These are phyloP conservation scores for Aspidapion aeneum DNA, from an alignment of 2,888 invertebrate species.

Conservation along the genomic window DNA sequence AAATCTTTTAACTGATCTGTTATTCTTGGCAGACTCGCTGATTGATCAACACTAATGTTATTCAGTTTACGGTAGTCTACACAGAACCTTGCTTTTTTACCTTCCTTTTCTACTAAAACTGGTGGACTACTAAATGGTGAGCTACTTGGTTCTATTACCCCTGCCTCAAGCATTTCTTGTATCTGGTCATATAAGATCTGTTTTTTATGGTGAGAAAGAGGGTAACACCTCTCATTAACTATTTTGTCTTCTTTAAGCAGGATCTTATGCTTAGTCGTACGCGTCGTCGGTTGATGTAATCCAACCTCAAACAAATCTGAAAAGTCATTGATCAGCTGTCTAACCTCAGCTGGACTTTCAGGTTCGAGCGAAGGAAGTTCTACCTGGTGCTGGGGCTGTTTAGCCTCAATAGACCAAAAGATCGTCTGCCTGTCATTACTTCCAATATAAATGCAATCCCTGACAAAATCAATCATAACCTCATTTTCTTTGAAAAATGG, in stretches of 20 bases:
- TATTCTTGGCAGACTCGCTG: neutral
- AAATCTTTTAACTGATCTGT: no score
- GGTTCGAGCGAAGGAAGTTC: neutral
- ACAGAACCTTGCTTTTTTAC: slow-evolving; percentile 3
- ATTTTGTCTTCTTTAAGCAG: neutral
- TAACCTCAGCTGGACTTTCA: neutral
- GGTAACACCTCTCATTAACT: slow-evolving; percentile 8
- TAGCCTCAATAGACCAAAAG: neutral
- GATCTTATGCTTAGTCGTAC: slow-evolving; percentile 8
- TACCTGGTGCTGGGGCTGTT: neutral
- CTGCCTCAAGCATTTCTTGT: slow-evolving; percentile 8
- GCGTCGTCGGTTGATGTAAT: slow-evolving; percentile 2
- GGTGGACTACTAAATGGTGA: slow-evolving; percentile 6
- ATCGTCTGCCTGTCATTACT: neutral
- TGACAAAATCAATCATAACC: neutral
- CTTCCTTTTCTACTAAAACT: slow-evolving; percentile 4
- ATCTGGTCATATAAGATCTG: slow-evolving; percentile 4
- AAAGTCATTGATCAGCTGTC: slow-evolving; percentile 2
- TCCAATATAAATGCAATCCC: neutral
- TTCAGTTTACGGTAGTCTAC: slow-evolving; percentile 6
- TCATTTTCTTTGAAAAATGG: neutral
- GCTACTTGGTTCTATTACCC: slow-evolving; percentile 2
- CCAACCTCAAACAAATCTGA: slow-evolving; percentile 3
- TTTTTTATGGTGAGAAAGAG: slow-evolving; percentile 4
- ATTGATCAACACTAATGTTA: neutral